phyloP scores from a whole-genome alignment of 2,113 vertebrate species.

The Cheilinus undulatus region DNA sequence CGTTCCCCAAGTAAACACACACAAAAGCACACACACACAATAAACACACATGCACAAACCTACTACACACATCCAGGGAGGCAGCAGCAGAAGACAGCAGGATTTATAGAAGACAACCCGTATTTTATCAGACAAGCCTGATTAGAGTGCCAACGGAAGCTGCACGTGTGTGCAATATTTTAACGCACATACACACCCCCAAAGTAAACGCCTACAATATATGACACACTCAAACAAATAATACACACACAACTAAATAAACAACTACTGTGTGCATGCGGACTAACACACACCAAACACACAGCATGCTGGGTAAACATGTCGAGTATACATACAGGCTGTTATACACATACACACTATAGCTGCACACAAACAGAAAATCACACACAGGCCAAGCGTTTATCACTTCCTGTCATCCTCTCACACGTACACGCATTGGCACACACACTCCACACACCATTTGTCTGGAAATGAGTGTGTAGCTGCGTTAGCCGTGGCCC shows the following conservation, averaged over 20 bases:
- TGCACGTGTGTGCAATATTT: constrained; percentile 51
- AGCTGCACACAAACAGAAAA: constrained; percentile 26
- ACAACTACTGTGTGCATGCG: constrained; percentile 39
- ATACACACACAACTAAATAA: constrained; percentile 60
- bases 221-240: constrained; percentile 13
- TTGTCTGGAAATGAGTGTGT: constrained; percentile 53
- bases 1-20: constrained; percentile 27
- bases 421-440: constrained; percentile 38
- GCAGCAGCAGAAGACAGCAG: constrained; percentile 38
- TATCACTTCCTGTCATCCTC: constrained; percentile 38
- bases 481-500: constrained; percentile 64
- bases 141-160: constrained; percentile 67
- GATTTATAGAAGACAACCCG: constrained; percentile 66
- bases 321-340: constrained; percentile 51
- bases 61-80: constrained; percentile 8
- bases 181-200: constrained; percentile 11
- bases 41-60: constrained; percentile 29
- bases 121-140: constrained; percentile 72
- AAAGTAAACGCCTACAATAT: constrained; percentile 32
- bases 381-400: constrained; percentile 46
- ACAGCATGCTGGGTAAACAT: constrained; percentile 50
- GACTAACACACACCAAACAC: constrained; percentile 33
- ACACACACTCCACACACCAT: constrained; percentile 50
- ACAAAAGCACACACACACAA: constrained; percentile 19
- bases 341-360: constrained; percentile 25